phyloP scores from a whole-genome alignment of 2,888 invertebrate genomes.

The Tolmerus cingulatus region DNA sequence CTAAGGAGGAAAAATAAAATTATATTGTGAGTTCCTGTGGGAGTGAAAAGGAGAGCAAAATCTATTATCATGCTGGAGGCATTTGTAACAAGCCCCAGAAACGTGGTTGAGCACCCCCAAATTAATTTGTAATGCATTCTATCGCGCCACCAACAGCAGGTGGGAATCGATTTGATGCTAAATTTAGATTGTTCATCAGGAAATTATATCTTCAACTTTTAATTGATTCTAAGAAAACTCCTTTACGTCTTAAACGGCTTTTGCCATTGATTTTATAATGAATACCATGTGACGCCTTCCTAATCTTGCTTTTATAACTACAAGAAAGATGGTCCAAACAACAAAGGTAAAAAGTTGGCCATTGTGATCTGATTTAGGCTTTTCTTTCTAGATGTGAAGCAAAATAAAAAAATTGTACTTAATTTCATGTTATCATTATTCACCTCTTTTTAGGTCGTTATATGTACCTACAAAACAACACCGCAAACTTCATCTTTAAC shows the following conservation, averaged over 20 bases:
- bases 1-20: background rate
- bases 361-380: background rate
- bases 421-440: background rate
- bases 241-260: background rate
- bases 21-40: background rate
- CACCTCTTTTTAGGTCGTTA: background rate
- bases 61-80: background rate
- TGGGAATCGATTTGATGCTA: background rate
- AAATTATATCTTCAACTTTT: background rate
- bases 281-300: background rate
- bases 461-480: background rate
- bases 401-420: background rate
- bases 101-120: background rate
- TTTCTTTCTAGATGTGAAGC: background rate
- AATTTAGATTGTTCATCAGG: background rate
- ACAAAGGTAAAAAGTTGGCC: background rate
- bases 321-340: background rate
- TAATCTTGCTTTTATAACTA: background rate
- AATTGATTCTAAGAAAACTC: background rate
- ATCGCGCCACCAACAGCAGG: background rate
- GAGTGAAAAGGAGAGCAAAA: background rate
- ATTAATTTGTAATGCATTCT: background rate
- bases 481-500: background rate
- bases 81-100: background rate
- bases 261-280: background rate